A percentile compares a stretch with the other conserved stretches of the same genome.
phyloP scores from a whole-genome alignment of 2,797 vertebrate genomes.

The Gymnoscopelus microlampas region DNA sequence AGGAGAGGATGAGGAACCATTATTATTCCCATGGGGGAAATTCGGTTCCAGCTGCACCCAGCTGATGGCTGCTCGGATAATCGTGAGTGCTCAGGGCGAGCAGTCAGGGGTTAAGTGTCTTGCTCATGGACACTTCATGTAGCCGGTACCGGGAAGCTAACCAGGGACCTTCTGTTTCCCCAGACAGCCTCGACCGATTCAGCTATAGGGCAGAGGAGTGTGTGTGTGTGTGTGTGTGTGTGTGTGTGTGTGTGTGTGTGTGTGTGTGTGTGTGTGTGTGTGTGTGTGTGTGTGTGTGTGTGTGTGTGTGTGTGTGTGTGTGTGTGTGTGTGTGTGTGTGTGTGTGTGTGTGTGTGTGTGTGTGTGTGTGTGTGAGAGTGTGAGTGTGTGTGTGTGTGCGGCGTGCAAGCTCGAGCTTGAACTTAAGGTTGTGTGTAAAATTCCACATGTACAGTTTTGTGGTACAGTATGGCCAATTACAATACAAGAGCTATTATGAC shows the following conservation, averaged over 20 bases:
- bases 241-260: not conserved
- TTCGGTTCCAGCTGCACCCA: too few species aligned
- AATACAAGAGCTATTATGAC: conserved; percentile 47
- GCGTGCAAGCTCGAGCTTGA: too few species aligned
- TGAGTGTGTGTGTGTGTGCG: conserved; percentile 20
- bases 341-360: not conserved
- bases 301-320: conserved; percentile 18
- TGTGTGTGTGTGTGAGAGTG: not conserved
- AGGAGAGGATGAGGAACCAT: too few species aligned
- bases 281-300: not conserved
- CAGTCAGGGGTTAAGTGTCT: too few species aligned
- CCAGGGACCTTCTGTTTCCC: too few species aligned
- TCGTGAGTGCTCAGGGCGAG: not conserved
- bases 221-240: too few species aligned
- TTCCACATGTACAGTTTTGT: not conserved
- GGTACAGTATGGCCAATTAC: conserved; percentile 18
- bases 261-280: not conserved
- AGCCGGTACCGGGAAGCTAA: too few species aligned
- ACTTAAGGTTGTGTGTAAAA: conserved; percentile 1
- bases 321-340: conserved; percentile 8
- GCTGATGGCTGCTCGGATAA: not conserved
- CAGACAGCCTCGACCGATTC: too few species aligned
- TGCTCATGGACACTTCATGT: too few species aligned
- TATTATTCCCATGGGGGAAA: too few species aligned
- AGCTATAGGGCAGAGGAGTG: too few species aligned